phyloP scores from a whole-genome alignment of 35 echinoderm and acorn worm genomes.

The Diadema setosum region DNA sequence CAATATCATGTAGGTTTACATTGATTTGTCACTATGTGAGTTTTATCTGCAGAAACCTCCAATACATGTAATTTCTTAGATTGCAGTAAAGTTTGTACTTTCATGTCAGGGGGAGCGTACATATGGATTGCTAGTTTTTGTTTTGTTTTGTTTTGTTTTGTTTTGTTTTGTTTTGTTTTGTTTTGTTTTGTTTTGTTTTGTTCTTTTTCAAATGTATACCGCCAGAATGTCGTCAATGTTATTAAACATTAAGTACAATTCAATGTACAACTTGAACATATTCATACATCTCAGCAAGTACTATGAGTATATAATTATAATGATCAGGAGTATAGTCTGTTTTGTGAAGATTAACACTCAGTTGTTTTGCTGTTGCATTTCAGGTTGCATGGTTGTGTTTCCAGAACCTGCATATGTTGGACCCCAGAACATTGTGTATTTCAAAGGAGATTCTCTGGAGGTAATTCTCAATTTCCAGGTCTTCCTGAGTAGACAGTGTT shows the following conservation, averaged over 20 bases:
- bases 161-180: no score
- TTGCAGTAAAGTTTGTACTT: no score
- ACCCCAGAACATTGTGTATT: slow-evolving; percentile 80
- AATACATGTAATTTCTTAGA: no score
- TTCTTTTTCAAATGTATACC: neutral
- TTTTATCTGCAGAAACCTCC: no score
- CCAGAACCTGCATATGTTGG: slow-evolving; percentile 85
- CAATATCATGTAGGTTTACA: no score
- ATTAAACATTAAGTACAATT: neutral
- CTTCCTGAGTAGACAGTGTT: no score
- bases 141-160: no score
- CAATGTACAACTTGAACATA: neutral
- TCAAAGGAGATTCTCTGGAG: slow-evolving; percentile 68
- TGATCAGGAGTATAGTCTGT: neutral
- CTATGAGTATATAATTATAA: neutral
- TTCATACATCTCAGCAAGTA: neutral
- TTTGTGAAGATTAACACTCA: neutral
- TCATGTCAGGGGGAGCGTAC: no score
- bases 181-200: no score
- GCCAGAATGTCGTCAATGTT: neutral
- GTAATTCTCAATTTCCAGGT: slow-evolving; percentile 49
- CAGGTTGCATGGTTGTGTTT: slow-evolving; percentile 82
- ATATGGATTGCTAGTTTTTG: no score
- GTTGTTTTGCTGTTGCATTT: neutral
- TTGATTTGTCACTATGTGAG: no score